Evolutionary conservation across 1,140 invertebrate genomes (phyloP), one percentile per base, ranked within the genome.

Genomic region (Aphaenogaster ashmeadi): DNA sequence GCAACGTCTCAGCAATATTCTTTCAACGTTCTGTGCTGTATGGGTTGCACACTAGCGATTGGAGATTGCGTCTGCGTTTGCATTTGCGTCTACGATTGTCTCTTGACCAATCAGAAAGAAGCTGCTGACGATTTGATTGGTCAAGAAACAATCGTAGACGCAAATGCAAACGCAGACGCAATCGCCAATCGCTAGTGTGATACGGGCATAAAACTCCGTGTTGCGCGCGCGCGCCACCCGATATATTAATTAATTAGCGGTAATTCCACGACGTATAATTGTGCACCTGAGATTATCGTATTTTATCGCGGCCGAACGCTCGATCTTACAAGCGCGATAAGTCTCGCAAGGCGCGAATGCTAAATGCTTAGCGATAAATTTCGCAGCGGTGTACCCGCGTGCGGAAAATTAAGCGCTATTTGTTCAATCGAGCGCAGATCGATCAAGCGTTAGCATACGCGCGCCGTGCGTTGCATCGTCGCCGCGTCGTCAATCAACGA

Each of bases 181-280:
- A 27, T 27, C 27, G 27, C 27, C 27, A 27, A 27, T 27, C 27
- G 27, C 27, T 27, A 27, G 27, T 27, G 27, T 27, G 27, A 27
- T 27, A 27, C 27, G 27, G 27, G 27, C 27, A 27, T 27, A 27
- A 27, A 27, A 27, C 27, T 27, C 8, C 41, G 41, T 2, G 41
- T 44, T 8, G 41, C 15, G 9, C 38, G 41, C 38, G 9, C 56
- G 21, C 50, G 4, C 21, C 21, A 8, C 6, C 11, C 38, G 27
- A 79, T 52, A 67, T 52, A 80, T 80, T 80, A 80, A 80, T 80
- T 80, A 80, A 80, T 80, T 80, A 66, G 18, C 58, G 41, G n/a
- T 36, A 44, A 79, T 69, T 27, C 21, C 41, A 11, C 60, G 77
- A 66, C 44, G 60, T 67, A 27, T 80, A 80, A 80, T 80, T 67